phyloP scores from a whole-genome alignment of 2,113 vertebrate species.

The Oryzias woworae region DNA sequence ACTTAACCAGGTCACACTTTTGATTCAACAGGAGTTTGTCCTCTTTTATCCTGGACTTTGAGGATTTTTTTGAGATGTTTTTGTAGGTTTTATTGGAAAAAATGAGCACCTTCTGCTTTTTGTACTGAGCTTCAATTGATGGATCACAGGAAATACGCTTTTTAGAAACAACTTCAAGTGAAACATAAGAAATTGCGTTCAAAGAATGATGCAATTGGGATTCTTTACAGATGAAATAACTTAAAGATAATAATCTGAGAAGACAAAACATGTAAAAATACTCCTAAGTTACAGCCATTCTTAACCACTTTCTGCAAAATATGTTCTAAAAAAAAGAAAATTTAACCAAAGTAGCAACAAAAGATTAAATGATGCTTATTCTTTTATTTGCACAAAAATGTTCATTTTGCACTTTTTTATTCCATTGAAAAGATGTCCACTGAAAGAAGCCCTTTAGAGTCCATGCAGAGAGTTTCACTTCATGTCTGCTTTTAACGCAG shows the following conservation, averaged over 20 bases:
- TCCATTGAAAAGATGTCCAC: background rate
- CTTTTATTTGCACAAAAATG: background rate
- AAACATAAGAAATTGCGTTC: constrained; percentile 37
- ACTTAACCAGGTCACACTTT: constrained; percentile 17
- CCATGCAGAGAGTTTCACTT: background rate
- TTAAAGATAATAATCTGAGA: too few species aligned
- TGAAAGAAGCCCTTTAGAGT: background rate
- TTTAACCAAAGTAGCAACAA: too few species aligned
- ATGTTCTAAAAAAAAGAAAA: too few species aligned
- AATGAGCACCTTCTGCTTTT: constrained; percentile 50
- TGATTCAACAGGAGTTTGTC: background rate
- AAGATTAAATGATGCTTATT: background rate
- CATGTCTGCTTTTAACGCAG: background rate
- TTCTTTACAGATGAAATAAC: background rate
- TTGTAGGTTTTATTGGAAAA: constrained; percentile 33
- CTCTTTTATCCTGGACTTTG: constrained; percentile 23
- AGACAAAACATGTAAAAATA: background rate
- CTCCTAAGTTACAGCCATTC: background rate
- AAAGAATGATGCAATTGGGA: constrained; percentile 9
- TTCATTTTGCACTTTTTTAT: background rate
- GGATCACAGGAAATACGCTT: constrained; percentile 50
- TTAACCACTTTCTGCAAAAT: background rate
- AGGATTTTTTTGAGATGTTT: constrained; percentile 14
- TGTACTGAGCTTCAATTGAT: constrained; percentile 42
- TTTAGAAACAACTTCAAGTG: constrained; percentile 36